Conservation (phyloP, 2,797 vertebrate genomes). For the Benthosema pterotum region DNA sequence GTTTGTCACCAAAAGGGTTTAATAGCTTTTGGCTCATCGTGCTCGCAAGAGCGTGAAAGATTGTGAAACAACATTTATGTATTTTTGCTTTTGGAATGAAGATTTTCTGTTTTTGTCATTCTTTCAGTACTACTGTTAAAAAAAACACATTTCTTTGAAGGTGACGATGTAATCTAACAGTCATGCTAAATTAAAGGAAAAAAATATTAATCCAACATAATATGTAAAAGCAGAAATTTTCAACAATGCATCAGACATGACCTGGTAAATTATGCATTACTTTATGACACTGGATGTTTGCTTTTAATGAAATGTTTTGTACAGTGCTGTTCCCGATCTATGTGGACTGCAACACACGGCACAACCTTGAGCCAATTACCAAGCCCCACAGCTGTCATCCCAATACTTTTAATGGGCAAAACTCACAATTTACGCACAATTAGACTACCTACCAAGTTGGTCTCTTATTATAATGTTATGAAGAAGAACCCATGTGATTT, state of each 20-base stretch:
- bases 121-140: constrained; percentile 5
- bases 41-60: constrained; percentile 16
- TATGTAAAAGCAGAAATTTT: no score
- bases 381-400: constrained; percentile 1
- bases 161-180: constrained; percentile 1
- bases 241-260: no score
- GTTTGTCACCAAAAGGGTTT: constrained; percentile 37
- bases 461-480: no score
- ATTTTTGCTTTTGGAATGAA: constrained; percentile 46
- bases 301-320: neutral
- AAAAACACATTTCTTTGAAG: constrained; percentile 1
- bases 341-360: neutral
- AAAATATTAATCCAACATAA: neutral
- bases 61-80: constrained; percentile 27
- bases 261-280: no score
- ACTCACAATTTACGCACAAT: no score
- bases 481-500: no score
- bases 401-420: neutral
- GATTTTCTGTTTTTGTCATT: constrained; percentile 10
- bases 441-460: no score
- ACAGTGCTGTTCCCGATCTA: neutral
- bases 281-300: no score
- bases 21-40: constrained; percentile 31
- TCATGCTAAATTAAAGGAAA: constrained; percentile 3
- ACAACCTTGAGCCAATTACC: neutral